Conservation (phyloP, 2,888 invertebrate species). For the Sinodicranocentrus sp. region DNA sequence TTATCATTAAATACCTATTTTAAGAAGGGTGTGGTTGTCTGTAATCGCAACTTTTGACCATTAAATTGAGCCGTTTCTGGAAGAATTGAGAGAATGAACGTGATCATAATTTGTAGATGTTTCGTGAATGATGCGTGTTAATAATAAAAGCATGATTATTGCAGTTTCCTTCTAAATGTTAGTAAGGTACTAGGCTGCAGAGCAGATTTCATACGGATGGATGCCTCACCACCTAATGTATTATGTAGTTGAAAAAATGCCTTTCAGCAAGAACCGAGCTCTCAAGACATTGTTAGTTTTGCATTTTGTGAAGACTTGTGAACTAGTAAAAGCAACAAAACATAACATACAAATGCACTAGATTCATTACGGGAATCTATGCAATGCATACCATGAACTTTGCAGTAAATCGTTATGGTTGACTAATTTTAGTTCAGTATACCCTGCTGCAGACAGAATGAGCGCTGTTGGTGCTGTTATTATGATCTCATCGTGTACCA, state of each 20-base stretch:
- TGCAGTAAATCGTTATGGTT: constrained; percentile 52
- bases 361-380: constrained; percentile 45
- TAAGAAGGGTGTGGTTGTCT: neutral
- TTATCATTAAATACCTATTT: neutral
- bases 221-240: neutral
- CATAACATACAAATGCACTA: constrained; percentile 6
- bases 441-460: neutral
- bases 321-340: neutral
- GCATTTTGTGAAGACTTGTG: constrained; percentile 37
- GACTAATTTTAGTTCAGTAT: constrained; percentile 59
- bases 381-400: constrained; percentile 53
- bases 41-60: neutral
- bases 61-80: neutral
- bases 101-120: neutral
- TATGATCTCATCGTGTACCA: constrained; percentile 19
- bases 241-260: constrained; percentile 18
- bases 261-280: constrained; percentile 26
- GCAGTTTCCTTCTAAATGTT: constrained; percentile 1
- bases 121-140: neutral
- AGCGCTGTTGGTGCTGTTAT: neutral
- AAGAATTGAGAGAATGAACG: neutral
- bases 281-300: constrained; percentile 27
- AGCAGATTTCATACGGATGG: constrained; percentile 24
- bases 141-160: neutral
- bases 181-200: constrained; percentile 23